phyloP scores from a whole-genome alignment of 1,140 invertebrate genomes.

The Melipona quadrifasciata region DNA sequence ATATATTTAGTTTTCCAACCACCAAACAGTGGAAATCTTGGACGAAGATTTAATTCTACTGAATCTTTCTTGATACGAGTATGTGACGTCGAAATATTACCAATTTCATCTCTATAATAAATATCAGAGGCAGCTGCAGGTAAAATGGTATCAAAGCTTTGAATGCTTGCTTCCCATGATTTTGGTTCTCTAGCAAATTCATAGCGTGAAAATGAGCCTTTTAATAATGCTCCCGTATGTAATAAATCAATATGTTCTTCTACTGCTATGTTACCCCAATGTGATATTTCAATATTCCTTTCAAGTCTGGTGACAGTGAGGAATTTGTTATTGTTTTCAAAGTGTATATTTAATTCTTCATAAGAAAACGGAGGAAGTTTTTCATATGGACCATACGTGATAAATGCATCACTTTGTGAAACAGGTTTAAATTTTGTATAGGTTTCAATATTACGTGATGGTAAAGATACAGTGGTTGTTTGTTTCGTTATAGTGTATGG shows the following conservation, averaged over 20 bases:
- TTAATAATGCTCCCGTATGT: slow-evolving; percentile 96
- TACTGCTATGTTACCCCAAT: slow-evolving; percentile 99
- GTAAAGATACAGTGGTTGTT: slow-evolving; percentile 90
- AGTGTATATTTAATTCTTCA: slow-evolving; percentile 92
- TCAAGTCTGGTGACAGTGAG: slow-evolving; percentile 93
- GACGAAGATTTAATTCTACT: slow-evolving; percentile 96
- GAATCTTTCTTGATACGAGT: slow-evolving; percentile 93
- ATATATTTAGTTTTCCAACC: slow-evolving; percentile 99
- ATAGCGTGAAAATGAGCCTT: slow-evolving; percentile 97
- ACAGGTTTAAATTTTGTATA: slow-evolving; percentile 94
- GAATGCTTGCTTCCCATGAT: slow-evolving; percentile 92
- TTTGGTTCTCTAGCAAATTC: slow-evolving; percentile 96
- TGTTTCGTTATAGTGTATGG: slow-evolving; percentile 91
- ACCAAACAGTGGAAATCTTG: slow-evolving; percentile 98
- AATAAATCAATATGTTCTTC: slow-evolving; percentile 96
- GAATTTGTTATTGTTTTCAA: slow-evolving; percentile 98
- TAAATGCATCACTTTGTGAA: slow-evolving; percentile 88
- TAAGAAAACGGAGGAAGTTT: slow-evolving; percentile 84
- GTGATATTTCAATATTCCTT: slow-evolving; percentile 96
- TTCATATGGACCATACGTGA: slow-evolving; percentile 94
- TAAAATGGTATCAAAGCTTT: slow-evolving; percentile 95
- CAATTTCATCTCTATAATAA: slow-evolving; percentile 98
- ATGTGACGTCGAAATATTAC: slow-evolving; percentile 99
- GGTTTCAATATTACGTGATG: slow-evolving; percentile 91
- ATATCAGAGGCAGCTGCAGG: slow-evolving; percentile 95